Conservation (phyloP, 2,888 invertebrate genomes). For the Lithosia quadra region DNA sequence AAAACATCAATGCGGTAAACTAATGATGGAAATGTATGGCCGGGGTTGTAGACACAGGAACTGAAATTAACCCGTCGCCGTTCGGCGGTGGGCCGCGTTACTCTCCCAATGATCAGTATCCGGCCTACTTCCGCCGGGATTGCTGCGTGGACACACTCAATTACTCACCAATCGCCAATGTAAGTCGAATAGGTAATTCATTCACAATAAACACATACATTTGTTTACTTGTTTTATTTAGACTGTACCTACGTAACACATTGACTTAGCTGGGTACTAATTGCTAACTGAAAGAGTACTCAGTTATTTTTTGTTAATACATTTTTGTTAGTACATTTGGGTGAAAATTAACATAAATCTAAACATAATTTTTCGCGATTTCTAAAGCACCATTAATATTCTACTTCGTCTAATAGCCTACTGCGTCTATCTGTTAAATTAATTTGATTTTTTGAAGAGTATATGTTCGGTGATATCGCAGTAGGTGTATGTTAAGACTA, state of each 20-base stretch:
- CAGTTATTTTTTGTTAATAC: too few relatives aligned
- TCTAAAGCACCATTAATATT: too few relatives aligned
- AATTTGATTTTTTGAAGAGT: too few relatives aligned
- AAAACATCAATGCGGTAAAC: conserved; percentile 10
- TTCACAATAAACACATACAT: background rate
- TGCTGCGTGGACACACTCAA: conserved; percentile 42
- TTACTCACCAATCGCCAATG: conserved; percentile 34
- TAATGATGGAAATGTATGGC: conserved; percentile 18
- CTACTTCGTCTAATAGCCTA: too few relatives aligned
- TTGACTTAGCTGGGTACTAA: too few relatives aligned
- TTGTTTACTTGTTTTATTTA: background rate
- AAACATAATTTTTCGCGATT: too few relatives aligned
- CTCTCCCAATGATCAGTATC: conserved; percentile 48
- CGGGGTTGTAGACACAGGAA: conserved; percentile 42
- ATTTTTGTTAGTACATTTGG: too few relatives aligned
- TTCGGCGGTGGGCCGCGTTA: conserved; percentile 24
- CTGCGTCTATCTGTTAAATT: too few relatives aligned
- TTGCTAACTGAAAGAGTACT: too few relatives aligned
- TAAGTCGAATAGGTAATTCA: conserved; percentile 23
- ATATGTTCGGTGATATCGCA: too few relatives aligned
- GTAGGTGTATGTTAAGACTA: too few relatives aligned
- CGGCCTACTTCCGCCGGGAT: conserved; percentile 52
- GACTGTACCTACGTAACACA: background rate
- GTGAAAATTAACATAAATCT: too few relatives aligned
- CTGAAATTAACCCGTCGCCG: conserved; percentile 54